These are phyloP conservation scores for Hyposoter didymator DNA, from an alignment of 2,888 invertebrate species.

Conservation along the genomic window DNA sequence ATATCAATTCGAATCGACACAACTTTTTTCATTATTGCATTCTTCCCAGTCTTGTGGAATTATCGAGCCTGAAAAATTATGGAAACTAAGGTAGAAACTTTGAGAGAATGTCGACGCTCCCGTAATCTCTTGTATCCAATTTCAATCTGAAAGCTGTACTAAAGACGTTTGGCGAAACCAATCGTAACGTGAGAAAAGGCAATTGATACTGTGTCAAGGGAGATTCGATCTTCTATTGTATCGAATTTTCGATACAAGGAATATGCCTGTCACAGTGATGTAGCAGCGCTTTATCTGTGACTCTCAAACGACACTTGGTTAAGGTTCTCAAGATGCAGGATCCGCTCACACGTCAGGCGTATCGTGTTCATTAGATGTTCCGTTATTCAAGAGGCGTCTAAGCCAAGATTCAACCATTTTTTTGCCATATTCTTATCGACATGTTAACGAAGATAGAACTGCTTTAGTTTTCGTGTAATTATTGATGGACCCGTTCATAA, in stretches of 20 bases:
- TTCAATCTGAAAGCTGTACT: neutral
- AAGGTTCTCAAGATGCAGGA: neutral
- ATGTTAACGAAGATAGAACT: neutral
- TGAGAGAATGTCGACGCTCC: neutral
- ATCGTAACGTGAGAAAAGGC: constrained; percentile 28
- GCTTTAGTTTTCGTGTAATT: neutral
- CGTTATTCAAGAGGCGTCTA: neutral
- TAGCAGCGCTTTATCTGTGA: constrained; percentile 8
- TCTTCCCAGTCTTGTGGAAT: neutral
- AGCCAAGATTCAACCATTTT: neutral
- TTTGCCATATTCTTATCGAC: neutral
- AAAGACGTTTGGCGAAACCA: neutral
- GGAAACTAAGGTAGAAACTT: neutral
- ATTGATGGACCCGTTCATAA: neutral
- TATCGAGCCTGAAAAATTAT: neutral
- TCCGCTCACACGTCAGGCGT: constrained; percentile 15
- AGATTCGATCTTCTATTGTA: constrained; percentile 4
- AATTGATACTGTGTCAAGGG: constrained; percentile 36
- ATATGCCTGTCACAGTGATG: constrained; percentile 5
- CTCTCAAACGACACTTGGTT: neutral
- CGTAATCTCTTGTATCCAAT: constrained; percentile 2
- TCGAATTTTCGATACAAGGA: neutral
- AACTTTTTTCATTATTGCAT: neutral
- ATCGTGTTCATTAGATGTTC: constrained; percentile 1
- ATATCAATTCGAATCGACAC: neutral